Conservation (phyloP, 2,797 vertebrate genomes). For the Manis crassicaudata region DNA sequence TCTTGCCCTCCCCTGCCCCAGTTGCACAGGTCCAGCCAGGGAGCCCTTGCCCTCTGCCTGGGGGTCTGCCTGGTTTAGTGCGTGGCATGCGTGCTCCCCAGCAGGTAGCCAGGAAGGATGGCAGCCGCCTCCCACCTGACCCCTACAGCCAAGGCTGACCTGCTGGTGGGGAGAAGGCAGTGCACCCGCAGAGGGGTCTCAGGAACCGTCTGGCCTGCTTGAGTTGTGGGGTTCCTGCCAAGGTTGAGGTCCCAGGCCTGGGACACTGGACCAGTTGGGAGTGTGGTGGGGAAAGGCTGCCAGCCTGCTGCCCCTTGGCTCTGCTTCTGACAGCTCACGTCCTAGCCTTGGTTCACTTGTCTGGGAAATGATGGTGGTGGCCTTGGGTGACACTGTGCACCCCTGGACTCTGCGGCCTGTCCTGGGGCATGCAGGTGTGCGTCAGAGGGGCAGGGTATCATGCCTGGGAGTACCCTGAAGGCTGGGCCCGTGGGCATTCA, state of each 20-base stretch:
- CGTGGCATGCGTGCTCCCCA: rapidly evolving
- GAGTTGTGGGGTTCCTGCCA: background rate
- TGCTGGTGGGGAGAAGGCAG: too few species aligned
- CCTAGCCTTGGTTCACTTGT: background rate
- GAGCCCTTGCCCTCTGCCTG: background rate
- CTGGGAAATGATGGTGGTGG: background rate
- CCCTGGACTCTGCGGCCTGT: background rate
- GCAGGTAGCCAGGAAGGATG: too few species aligned
- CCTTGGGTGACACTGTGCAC: background rate
- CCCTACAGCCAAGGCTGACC: background rate
- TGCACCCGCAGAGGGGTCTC: background rate
- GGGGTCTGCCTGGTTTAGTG: background rate
- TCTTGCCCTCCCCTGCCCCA: background rate
- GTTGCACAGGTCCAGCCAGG: background rate
- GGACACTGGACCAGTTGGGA: too few species aligned
- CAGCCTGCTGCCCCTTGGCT: background rate
- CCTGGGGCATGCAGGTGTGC: background rate
- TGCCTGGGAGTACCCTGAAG: background rate
- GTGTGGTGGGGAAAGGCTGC: background rate
- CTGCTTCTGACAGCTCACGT: background rate
- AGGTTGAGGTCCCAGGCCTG: background rate
- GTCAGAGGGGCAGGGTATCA: background rate
- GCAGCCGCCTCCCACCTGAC: too few species aligned
- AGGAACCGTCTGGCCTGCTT: background rate
- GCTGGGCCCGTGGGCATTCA: background rate